Evolutionary conservation across 2,113 vertebrate genomes (phyloP).

Genomic region (Anas platyrhynchos): DNA sequence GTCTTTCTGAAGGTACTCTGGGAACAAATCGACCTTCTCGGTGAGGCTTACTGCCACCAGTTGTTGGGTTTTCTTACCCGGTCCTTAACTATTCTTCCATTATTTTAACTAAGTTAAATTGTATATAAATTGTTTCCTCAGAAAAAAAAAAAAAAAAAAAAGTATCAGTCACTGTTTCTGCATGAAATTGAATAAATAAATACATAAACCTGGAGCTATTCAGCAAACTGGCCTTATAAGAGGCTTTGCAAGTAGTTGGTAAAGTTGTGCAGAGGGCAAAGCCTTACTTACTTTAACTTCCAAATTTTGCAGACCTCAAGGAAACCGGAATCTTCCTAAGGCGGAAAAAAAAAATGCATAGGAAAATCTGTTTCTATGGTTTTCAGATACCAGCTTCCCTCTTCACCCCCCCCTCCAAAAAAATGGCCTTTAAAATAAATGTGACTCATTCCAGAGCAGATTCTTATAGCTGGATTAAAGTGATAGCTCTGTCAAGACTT

Average conservation of each 20-base stretch:
- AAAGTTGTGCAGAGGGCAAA: neutral
- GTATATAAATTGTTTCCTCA: neutral
- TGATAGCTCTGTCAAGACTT: slow-evolving; percentile 48
- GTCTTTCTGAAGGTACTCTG: neutral
- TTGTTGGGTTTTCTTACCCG: neutral
- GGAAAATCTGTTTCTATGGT: slow-evolving; percentile 37
- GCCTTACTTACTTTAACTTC: neutral
- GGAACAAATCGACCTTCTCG: neutral
- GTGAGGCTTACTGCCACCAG: neutral
- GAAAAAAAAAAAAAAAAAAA: neutral
- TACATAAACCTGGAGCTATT: neutral
- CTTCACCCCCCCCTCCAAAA: neutral
- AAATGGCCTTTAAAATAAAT: slow-evolving; percentile 64
- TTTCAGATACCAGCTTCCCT: slow-evolving; percentile 36
- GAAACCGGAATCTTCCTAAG: slow-evolving; percentile 6
- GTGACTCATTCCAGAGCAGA: slow-evolving; percentile 65
- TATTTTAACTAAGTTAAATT: neutral
- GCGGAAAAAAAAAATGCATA: neutral
- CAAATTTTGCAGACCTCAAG: neutral
- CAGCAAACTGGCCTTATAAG: neutral
- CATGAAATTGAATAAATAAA: no score
- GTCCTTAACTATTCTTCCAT: neutral
- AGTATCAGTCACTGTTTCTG: neutral
- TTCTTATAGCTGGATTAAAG: slow-evolving; percentile 64
- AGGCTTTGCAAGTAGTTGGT: neutral